Evolutionary conservation across 2,113 vertebrate genomes (phyloP), one percentile per base, ranked within the genome.

Genomic region (Urocolius indicus): DNA sequence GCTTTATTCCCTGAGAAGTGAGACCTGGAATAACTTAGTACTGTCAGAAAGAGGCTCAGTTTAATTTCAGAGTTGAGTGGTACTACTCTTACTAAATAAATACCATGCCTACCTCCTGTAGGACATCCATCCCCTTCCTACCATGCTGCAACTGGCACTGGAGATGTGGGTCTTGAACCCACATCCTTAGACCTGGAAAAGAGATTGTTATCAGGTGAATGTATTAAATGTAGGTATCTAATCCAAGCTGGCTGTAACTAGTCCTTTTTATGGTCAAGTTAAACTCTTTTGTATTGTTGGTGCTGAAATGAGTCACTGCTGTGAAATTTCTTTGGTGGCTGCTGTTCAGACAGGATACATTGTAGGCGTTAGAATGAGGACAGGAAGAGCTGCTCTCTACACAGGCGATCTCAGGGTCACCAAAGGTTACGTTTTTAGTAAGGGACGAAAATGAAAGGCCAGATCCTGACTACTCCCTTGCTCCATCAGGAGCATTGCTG

Each of bases 291-390:
- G 76, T 89, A 95, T 97, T 97, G 97, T 93, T 95, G 90, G 65
- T 93, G 67, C 91, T 97, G 95, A 94, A 97, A 88, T 98, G 98
- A 98, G 96, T 98, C 98, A 98, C 71, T 21, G 2, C 95, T 92
- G 74, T 97, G 95, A 96, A 97, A 98, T 98, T 97, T 96, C 95
- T 97, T 98, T 89, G 96, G 96, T 95, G 95, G 98, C 97, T 97
- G 95, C 95, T 96, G 93, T 96, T 98, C 94, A 85, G 96, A 97
- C 98, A 98, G 98, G 98, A 98, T 98, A 86, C 75, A 12, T 49
- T 92, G 94, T 90, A 98, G 97, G 97, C 69, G 38, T 96, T 97
- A 89, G 75, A 75, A 95, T 93, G 98, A 96, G 96, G 97, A 96
- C 97, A 98, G 97, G 98, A 98, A 98, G 84, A 96, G 91, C 89